phyloP scores from a whole-genome alignment of 2,797 vertebrate genomes.

The Pachyuromys duprasi region DNA sequence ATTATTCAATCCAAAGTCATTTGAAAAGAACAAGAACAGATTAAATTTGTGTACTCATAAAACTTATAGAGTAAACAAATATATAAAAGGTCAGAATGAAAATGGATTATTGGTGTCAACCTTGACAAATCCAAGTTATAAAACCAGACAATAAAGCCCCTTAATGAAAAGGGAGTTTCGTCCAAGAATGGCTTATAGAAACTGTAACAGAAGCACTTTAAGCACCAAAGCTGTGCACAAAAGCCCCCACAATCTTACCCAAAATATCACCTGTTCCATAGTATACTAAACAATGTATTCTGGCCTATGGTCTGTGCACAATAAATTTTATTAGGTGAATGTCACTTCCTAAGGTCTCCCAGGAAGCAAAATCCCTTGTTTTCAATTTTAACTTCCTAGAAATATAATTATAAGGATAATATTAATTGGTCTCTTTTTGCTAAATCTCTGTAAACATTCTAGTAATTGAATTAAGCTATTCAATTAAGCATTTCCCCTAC shows the following conservation, averaged over 20 bases:
- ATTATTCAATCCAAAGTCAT: neutral
- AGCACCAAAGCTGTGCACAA: neutral
- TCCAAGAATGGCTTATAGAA: neutral
- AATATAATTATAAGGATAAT: neutral
- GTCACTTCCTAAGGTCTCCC: neutral
- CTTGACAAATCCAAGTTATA: neutral
- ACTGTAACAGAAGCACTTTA: neutral
- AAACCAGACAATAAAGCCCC: neutral
- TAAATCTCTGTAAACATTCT: neutral
- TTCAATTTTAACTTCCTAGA: neutral
- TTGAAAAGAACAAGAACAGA: neutral
- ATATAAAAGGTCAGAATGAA: neutral
- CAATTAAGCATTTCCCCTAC: neutral
- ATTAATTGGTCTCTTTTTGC: neutral
- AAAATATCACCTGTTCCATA: neutral
- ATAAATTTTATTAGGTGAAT: neutral
- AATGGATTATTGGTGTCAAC: neutral
- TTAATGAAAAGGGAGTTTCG: neutral
- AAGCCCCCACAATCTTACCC: neutral
- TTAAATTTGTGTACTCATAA: neutral
- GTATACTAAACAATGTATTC: neutral
- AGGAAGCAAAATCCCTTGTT: neutral
- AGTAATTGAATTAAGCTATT: constrained; percentile 26
- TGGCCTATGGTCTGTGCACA: neutral
- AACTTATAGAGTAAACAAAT: neutral